Percentiles rank a stretch among this genome's conserved stretches.
These are phyloP conservation scores for Brachymystax lenok DNA, from an alignment of 2,797 vertebrate species.

Conservation along the genomic window DNA sequence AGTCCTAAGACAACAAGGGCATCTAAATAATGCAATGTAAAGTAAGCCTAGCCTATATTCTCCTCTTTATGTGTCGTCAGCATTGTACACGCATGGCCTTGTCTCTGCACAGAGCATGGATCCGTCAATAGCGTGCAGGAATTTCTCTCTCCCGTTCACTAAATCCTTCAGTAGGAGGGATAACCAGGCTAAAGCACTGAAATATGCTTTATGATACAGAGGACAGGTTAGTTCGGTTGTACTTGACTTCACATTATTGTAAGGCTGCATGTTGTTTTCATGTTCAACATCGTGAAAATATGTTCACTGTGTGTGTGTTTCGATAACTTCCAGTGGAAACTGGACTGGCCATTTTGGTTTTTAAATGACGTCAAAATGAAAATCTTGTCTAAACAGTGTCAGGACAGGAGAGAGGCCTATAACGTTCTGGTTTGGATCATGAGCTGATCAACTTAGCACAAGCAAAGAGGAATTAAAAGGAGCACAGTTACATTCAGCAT, in stretches of 20 bases:
- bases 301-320: background rate
- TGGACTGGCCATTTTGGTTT: conserved; percentile 1
- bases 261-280: background rate
- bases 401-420: background rate
- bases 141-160: background rate
- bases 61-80: conserved; percentile 23
- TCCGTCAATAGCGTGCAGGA: conserved; percentile 21
- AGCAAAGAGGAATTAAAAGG: background rate
- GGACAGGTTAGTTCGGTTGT: background rate
- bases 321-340: conserved; percentile 1
- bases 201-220: conserved; percentile 6
- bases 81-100: conserved; percentile 12
- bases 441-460: conserved; percentile 5
- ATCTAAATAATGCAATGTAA: conserved; percentile 49
- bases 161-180: conserved; percentile 9
- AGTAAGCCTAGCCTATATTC: conserved; percentile 38
- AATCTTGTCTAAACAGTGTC: background rate
- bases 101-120: conserved; percentile 15
- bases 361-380: no score
- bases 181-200: background rate
- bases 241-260: background rate
- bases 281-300: background rate
- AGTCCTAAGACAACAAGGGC: conserved; percentile 12
- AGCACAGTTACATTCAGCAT: background rate
- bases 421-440: conserved; percentile 11